Conservation (phyloP, 2,888 invertebrate species). For the Nephrotoma appendiculata region DNA sequence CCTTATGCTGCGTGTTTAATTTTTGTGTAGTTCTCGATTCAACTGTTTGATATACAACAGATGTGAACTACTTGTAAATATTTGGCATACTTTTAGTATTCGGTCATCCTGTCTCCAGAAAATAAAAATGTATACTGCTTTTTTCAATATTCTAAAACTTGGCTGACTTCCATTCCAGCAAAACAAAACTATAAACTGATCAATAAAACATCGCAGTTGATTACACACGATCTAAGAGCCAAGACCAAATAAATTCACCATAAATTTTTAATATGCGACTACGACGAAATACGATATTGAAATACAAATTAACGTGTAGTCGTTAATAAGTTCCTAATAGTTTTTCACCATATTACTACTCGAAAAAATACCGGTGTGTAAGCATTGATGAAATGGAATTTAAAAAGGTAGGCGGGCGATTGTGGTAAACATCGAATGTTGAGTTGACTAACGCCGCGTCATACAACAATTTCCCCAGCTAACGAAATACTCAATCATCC, state of each 20-base stretch:
- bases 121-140: background rate
- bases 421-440: background rate
- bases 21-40: background rate
- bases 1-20: background rate
- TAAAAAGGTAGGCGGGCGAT: background rate
- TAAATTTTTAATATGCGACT: background rate
- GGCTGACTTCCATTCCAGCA: background rate
- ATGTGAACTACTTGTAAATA: background rate
- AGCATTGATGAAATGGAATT: background rate
- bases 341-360: background rate
- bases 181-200: background rate
- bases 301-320: background rate
- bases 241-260: background rate
- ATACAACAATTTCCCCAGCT: background rate
- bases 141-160: background rate
- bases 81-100: background rate
- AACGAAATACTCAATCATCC: background rate
- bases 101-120: background rate
- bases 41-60: background rate
- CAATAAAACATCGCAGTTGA: background rate
- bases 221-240: background rate
- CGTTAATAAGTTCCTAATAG: background rate
- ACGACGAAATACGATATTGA: background rate
- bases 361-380: background rate
- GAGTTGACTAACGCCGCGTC: background rate